A percentile compares a stretch with the other conserved stretches of the same genome.
Evolutionary conservation across 2,113 vertebrate species (phyloP).

Genomic region (Spizaetus ornatus): DNA sequence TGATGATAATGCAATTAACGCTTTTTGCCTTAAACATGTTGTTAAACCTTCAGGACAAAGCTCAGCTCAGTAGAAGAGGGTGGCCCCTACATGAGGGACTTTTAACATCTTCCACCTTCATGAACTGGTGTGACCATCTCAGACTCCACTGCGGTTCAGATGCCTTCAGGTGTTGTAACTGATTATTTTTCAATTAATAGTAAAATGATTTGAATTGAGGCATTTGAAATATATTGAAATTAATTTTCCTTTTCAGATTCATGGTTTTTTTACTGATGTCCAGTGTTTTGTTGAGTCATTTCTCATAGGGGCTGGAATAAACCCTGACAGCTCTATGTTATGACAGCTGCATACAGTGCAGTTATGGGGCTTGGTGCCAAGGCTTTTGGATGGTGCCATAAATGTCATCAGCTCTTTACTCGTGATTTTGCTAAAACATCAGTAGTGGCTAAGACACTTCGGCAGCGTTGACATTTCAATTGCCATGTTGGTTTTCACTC

Average conservation of each 20-base stretch:
- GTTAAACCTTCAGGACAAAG: neutral
- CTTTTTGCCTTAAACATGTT: neutral
- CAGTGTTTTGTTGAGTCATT: neutral
- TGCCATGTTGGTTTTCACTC: neutral
- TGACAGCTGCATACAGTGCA: neutral
- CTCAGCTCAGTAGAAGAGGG: neutral
- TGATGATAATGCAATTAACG: neutral
- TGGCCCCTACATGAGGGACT: fast-evolving
- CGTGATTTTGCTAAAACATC: neutral
- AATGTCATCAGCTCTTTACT: neutral
- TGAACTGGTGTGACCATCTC: neutral
- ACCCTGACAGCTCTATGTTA: neutral
- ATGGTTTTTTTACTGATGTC: fast-evolving
- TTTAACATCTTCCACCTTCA: neutral
- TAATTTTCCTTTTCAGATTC: neutral
- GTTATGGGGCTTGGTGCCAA: neutral
- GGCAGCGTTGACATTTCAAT: neutral
- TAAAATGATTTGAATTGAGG: neutral
- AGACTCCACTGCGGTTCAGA: neutral
- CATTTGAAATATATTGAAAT: neutral
- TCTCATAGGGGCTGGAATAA: neutral
- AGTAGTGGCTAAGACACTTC: neutral
- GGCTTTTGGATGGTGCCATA: neutral
- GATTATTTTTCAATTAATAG: neutral
- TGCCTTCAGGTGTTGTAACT: neutral